Base-by-base conservation (phyloP, 2,113 vertebrate species). In the Petroica traversi region DNA sequence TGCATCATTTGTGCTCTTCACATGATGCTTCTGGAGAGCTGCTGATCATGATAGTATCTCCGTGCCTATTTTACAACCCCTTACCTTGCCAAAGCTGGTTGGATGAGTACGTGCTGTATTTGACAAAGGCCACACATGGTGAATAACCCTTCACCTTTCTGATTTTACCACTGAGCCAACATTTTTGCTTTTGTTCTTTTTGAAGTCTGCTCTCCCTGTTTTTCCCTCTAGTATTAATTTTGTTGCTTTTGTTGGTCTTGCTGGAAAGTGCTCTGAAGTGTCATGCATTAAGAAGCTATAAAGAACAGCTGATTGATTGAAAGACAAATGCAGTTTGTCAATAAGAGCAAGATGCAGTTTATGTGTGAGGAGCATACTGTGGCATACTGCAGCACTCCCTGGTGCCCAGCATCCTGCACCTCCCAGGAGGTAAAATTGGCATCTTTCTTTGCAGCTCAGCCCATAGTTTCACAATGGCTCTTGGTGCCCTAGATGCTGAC, bases 351-450 rank as follows among this genome's bases (percentile, higher is more conserved):
- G 71, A 73, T 28, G 51, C 23, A 22, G 17, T 69, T 74, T 57
- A 26, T 38, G 9, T 58, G 25, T 74, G 83, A 87, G 66, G n/a
- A 81, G 7, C 71, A 38, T 84, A 38, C 55, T 49, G 33, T 14
- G 14, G 28, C 8, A 1, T 74, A 16, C 11, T 62, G 29, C 0
- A 0, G 36, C 43, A 54, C 16, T 9, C 4, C 14, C 33, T 73
- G 41, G 4, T 55, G 31, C 54, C 14, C n/a, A 40, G 29, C 8
- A 51, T 7, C n/a, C 40, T 1, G 0, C 9, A 11, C 34, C 8
- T 86, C 22, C 0, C 2, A 3, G 28, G 33, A 77, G 52, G 19
- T 14, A 59, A 84, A 80, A 51, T 2, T 0, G 2, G 3, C 14
- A 28, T 45, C 19, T 73, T 88, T 38, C 14, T 55, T 86, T 68